phyloP scores from a whole-genome alignment of 2,113 vertebrate species.

The Ptyas mucosa region DNA sequence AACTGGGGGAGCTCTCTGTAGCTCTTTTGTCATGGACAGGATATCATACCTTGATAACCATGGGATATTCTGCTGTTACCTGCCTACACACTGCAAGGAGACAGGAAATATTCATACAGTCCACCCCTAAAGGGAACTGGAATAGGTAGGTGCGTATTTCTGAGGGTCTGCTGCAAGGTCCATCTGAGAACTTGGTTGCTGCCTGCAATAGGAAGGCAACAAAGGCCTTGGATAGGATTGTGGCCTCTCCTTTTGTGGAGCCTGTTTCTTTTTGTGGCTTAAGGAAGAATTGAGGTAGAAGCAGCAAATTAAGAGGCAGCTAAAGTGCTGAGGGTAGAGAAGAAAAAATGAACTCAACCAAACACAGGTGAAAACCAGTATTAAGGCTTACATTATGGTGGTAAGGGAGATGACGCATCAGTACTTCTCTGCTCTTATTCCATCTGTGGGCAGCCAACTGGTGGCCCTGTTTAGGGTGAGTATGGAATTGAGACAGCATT shows the following conservation, averaged over 20 bases:
- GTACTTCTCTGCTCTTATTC: neutral
- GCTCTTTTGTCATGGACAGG: neutral
- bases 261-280: neutral
- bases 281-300: neutral
- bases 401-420: neutral
- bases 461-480: neutral
- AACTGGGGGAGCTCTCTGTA: neutral
- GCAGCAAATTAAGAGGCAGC: neutral
- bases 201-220: neutral
- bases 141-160: neutral
- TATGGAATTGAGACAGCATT: neutral
- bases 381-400: neutral
- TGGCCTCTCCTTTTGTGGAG: neutral
- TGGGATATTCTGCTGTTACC: neutral
- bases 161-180: neutral
- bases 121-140: neutral
- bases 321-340: neutral
- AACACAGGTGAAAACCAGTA: neutral
- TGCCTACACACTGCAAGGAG: neutral
- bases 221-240: neutral
- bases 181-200: neutral
- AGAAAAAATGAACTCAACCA: neutral
- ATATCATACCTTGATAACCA: neutral
- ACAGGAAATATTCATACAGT: neutral
- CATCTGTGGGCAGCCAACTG: neutral